Base-by-base conservation (phyloP, 2,888 invertebrate genomes). In the Eristalis arbustorum region DNA sequence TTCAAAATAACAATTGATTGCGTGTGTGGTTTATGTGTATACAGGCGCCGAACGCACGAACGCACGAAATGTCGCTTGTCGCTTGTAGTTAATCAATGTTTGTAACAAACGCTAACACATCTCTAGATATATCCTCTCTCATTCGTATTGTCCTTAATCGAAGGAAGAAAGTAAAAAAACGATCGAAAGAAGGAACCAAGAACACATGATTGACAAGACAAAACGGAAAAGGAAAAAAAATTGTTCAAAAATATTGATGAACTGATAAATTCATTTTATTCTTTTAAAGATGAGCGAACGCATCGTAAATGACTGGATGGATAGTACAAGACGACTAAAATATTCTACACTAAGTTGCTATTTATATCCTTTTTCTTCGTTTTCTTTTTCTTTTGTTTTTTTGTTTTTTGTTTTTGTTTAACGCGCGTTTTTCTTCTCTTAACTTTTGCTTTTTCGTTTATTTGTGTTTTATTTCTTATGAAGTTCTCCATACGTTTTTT, bases 251-350 rank as follows among this genome's bases (percentile, higher is more conserved):
- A 63, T 61, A 78, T 78, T 69, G 69, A 56, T 62, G 31, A 85
- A 85, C 77, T 49, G n/a, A 64, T 78, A 78, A 76, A 81, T 77
- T 69, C 62, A 77, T 77, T 81, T 73, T 75, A 80, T 81, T 84
- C 69, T 81, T 85, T 82, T 73, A 82, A 79, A 83, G 74, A 87
- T 87, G 82, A 87, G 83, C 83, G 83, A 83, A 83, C 75, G 74
- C 77, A 83, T 78, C 78, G 79, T 72, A 87, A 83, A 87, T 83
- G 87, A 87, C 83, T 83, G 83, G 83, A 87, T 87, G 87, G 87
- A 87, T 87, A 83, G 87, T 87, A 75, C 78, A 79, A 87, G 87
- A 83, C 87, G 83, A 83, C 71, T 83, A 73, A 79, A 87, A 79
- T 87, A 82, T 78, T 78, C 82, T 82, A 78, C 71, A 49, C 78